Evolutionary conservation across 37 sponge, comb jelly and placozoan species (phyloP), one percentile per base, ranked within the genome.

Genomic region (Chondrilla cf. caribensis): DNA sequence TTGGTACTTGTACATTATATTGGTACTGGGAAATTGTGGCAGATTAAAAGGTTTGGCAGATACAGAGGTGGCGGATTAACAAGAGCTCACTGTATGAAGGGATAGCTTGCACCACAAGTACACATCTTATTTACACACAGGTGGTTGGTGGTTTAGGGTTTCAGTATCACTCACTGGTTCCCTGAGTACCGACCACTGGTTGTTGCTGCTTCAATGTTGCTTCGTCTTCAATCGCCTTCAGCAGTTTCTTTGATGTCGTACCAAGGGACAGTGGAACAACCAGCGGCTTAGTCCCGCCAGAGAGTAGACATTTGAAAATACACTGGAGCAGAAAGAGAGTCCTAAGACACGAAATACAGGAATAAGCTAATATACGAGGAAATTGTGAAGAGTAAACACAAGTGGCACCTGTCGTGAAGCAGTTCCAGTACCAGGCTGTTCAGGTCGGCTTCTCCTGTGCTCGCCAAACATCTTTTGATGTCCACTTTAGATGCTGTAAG

Each of bases 401-500:
- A 47, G 51, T 6, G 18, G 44, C 2, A 73, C 76, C 76, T 73
- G 44, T 73, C 76, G 43, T 42, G 44, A 0, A 73, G 76, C 2
- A 73, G 76, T 42, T 73, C 76, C 24, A n/a, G 31, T 37, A 67
- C 35, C 9, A 62, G 64, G 64, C 6, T 5, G 29, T 62, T n/a
- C 64, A 7, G 64, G 29, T 6, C 29, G 36, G 21, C 24, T 39
- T 37, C 24, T 3, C 2, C 43, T 21, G 3, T 18, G n/a, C 21
- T 39, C 19, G 19, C 38, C 7, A 73, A 24, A 14, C 76, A 73
- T 3, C 60, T 79, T 19, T 87, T 79, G 21, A 84, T 19, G 43
- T 80, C 72, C 43, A 91, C 62, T 26, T 42, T 41, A 31, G 40
- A 38, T 11, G 86, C 79, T 0, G 77, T 51, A 38, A 76, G 81